Percentiles rank a stretch among this genome's conserved stretches.
phyloP scores from a whole-genome alignment of 2,113 vertebrate genomes.

The Alligator sinensis region DNA sequence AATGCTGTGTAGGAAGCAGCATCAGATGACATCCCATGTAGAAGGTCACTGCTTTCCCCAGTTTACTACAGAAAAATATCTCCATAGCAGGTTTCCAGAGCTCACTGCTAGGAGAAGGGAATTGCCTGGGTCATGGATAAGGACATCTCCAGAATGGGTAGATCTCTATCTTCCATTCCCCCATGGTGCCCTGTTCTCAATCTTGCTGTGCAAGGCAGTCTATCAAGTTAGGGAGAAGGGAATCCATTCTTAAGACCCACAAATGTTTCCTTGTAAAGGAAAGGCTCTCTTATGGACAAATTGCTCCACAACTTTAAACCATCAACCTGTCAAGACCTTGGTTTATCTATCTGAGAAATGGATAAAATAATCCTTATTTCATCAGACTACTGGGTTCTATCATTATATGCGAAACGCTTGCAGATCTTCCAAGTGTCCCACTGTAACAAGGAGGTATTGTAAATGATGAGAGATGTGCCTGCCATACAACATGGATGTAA shows the following conservation, averaged over 20 bases:
- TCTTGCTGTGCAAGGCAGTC: neutral
- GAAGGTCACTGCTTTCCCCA: rapidly evolving
- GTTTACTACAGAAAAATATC: neutral
- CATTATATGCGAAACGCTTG: neutral
- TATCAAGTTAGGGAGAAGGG: neutral
- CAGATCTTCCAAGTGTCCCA: neutral
- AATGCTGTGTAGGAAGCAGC: neutral
- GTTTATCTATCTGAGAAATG: neutral
- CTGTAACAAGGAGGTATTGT: neutral
- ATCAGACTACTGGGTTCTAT: neutral
- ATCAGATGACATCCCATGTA: rapidly evolving
- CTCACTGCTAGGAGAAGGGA: neutral
- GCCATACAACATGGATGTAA: neutral
- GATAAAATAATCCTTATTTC: neutral
- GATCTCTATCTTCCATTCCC: neutral
- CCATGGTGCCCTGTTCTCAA: neutral
- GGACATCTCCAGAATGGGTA: neutral
- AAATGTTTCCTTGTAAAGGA: neutral
- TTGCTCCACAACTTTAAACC: neutral
- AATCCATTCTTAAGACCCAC: neutral
- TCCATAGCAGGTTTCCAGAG: neutral
- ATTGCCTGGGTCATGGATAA: rapidly evolving
- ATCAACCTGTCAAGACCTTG: neutral
- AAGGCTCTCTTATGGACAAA: neutral
- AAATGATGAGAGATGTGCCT: neutral